phyloP scores from a whole-genome alignment of 1,140 invertebrate genomes.

The Vollenhovia emeryi region DNA sequence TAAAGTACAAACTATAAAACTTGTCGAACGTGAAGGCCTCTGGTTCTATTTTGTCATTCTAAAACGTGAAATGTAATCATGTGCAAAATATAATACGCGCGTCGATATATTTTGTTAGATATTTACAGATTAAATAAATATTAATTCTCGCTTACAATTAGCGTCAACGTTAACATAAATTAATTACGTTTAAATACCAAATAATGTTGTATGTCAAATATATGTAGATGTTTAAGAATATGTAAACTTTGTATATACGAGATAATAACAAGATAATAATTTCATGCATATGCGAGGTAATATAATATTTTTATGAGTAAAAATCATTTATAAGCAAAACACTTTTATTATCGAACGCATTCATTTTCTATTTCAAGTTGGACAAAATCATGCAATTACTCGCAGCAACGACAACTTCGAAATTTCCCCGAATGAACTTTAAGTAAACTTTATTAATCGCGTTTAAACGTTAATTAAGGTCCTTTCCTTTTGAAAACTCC shows the following conservation, averaged over 20 bases:
- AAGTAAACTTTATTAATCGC: background rate
- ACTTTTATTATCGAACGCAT: background rate
- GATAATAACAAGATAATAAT: background rate
- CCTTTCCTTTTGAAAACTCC: background rate
- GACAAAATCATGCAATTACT: slow-evolving; percentile 1
- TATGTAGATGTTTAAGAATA: background rate
- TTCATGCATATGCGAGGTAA: background rate
- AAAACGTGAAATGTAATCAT: slow-evolving; percentile 62
- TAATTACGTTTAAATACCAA: too few species aligned
- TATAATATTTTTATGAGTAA: background rate
- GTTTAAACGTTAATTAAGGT: slow-evolving; percentile 10
- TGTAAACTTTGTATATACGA: background rate
- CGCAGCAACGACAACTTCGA: background rate
- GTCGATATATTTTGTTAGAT: background rate
- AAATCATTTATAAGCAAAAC: background rate
- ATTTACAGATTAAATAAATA: background rate
- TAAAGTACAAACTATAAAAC: slow-evolving; percentile 98
- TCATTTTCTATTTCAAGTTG: background rate
- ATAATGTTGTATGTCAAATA: background rate
- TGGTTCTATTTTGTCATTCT: slow-evolving; percentile 97
- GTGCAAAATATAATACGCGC: background rate
- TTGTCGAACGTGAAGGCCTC: slow-evolving; percentile 99
- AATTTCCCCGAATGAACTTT: background rate
- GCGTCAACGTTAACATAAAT: slow-evolving; percentile 29
- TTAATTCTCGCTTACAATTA: background rate